These are phyloP conservation scores for Spatula versicolor DNA, from an alignment of 2,797 vertebrate genomes.

Conservation along the genomic window DNA sequence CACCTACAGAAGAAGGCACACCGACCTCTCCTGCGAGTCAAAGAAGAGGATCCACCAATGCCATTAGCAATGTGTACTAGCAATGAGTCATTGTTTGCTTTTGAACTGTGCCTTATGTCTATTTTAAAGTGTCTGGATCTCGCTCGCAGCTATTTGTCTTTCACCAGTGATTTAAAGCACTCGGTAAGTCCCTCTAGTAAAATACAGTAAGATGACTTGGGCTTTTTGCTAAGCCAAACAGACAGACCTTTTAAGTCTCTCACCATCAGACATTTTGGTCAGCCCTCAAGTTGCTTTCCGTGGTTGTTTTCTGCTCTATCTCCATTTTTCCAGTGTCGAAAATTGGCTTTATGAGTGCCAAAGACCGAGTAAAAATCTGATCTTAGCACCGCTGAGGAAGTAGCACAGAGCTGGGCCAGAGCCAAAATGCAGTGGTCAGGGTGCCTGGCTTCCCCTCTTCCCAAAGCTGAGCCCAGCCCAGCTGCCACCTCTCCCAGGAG, in stretches of 20 bases:
- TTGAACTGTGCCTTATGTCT: conserved; percentile 46
- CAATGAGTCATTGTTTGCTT: conserved; percentile 54
- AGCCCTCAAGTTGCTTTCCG: neutral
- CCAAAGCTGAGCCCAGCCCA: neutral
- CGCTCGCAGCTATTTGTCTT: conserved; percentile 30
- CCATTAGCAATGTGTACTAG: conserved; percentile 33
- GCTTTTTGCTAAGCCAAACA: neutral
- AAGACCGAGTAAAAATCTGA: neutral
- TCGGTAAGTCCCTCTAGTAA: conserved; percentile 20
- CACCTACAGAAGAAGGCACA: neutral
- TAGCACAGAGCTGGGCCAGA: neutral
- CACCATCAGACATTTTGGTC: neutral
- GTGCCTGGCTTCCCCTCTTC: neutral
- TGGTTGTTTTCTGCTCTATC: neutral
- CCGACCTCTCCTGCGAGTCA: neutral
- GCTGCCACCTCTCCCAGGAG: neutral
- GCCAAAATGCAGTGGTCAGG: accelerated
- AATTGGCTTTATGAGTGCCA: neutral
- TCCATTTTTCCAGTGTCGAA: neutral
- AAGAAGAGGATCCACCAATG: conserved; percentile 8
- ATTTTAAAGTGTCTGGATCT: conserved; percentile 47
- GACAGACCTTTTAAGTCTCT: neutral
- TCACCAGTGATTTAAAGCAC: conserved; percentile 44
- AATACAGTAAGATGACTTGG: neutral
- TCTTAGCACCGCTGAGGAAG: neutral